Evolutionary conservation across 2,797 vertebrate species (phyloP).

Genomic region (Cossypha niveicapilla): DNA sequence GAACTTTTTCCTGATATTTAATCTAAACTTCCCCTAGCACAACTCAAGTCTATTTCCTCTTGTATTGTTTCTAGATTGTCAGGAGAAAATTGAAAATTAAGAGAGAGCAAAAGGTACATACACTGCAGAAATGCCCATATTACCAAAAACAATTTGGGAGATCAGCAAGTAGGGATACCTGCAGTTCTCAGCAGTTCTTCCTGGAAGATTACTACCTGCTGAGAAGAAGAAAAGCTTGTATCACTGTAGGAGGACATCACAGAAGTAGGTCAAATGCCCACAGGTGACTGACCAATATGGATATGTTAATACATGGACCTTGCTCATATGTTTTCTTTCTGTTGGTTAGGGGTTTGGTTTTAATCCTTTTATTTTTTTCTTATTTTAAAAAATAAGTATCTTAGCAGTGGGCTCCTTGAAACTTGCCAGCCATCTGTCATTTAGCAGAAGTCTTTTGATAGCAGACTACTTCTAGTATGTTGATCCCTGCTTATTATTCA

Average conservation of each 20-base stretch:
- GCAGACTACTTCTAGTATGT: neutral
- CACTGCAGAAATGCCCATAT: neutral
- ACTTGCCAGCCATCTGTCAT: slow-evolving; percentile 39
- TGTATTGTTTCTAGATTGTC: slow-evolving; percentile 1
- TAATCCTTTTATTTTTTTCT: rapidly evolving
- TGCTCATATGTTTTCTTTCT: neutral
- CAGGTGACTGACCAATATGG: slow-evolving; percentile 24
- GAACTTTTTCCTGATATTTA: neutral
- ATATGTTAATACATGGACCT: slow-evolving; percentile 20
- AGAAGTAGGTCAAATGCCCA: slow-evolving; percentile 38
- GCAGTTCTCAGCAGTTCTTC: slow-evolving; percentile 48
- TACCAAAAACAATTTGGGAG: slow-evolving; percentile 28
- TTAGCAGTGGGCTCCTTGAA: neutral
- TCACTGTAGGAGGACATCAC: slow-evolving; percentile 13
- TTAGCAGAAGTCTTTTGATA: slow-evolving; percentile 24
- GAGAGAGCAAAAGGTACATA: neutral
- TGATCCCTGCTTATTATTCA: slow-evolving; percentile 7
- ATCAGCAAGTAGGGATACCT: slow-evolving; percentile 28
- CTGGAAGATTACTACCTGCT: slow-evolving; percentile 52
- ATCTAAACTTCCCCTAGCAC: neutral
- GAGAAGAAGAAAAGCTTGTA: slow-evolving; percentile 38
- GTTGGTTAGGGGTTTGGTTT: neutral
- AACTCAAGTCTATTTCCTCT: neutral
- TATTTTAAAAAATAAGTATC: neutral
- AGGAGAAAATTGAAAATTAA: neutral